Percentiles rank a stretch among this genome's conserved stretches.
phyloP scores from a whole-genome alignment of 2,113 vertebrate genomes.

The Microcebus tavaratra region DNA sequence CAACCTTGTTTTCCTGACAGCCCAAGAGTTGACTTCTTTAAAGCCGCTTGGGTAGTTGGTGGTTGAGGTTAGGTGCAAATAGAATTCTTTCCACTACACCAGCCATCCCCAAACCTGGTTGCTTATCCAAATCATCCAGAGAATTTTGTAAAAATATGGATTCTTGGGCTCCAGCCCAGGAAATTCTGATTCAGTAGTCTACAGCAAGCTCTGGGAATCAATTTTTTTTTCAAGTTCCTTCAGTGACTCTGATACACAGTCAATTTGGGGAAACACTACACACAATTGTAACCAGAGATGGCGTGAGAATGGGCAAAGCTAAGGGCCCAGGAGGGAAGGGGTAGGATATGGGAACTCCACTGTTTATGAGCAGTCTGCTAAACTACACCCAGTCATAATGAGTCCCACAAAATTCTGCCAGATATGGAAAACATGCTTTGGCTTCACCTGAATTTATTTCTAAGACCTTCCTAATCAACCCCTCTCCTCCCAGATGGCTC shows the following conservation, averaged over 20 bases:
- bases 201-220: conserved; percentile 15
- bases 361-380: not conserved
- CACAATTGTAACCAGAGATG: not conserved
- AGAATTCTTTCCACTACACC: conserved; percentile 11
- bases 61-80: not conserved
- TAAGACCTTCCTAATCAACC: not conserved
- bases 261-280: not conserved
- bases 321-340: not conserved
- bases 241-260: not conserved
- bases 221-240: not conserved
- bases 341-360: not conserved
- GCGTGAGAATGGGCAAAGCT: not conserved
- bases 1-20: not conserved
- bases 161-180: conserved; percentile 39
- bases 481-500: not conserved
- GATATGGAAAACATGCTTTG: not conserved
- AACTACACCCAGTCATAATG: not conserved
- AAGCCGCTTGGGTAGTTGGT: not conserved
- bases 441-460: not conserved
- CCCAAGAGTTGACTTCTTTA: not conserved
- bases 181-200: conserved; percentile 49
- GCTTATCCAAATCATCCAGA: conserved; percentile 17
- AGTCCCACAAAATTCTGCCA: not conserved
- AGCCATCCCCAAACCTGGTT: not conserved
- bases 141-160: conserved; percentile 61